phyloP scores from a whole-genome alignment of 1,140 invertebrate genomes.

The Drosophila ambigua region DNA sequence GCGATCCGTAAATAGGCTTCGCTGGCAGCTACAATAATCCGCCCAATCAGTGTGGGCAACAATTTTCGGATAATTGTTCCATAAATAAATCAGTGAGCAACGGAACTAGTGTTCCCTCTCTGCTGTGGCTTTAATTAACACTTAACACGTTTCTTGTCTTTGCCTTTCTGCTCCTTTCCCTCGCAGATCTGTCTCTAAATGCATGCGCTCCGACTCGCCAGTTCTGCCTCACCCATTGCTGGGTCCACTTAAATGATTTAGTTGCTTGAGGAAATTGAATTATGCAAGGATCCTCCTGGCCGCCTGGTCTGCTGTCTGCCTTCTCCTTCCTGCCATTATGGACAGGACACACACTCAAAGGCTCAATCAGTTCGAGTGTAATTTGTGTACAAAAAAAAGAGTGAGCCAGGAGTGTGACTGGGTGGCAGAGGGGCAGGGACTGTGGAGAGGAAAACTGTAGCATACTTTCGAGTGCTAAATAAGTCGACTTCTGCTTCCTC shows the following conservation, averaged over 20 bases:
- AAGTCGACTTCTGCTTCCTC: slow-evolving; percentile 41
- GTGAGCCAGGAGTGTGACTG: too few relatives aligned
- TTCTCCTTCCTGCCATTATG: slow-evolving; percentile 6
- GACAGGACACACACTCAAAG: slow-evolving; percentile 30
- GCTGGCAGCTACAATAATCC: too few relatives aligned
- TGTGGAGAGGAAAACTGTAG: slow-evolving; percentile 31
- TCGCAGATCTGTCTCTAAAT: too few relatives aligned
- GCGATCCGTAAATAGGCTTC: too few relatives aligned
- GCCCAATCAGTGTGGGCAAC: too few relatives aligned
- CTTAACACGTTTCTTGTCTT: too few relatives aligned
- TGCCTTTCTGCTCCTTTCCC: too few relatives aligned
- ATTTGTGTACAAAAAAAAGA: slow-evolving; percentile 53
- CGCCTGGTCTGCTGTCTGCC: neutral
- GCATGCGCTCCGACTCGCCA: too few relatives aligned
- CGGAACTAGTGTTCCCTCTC: too few relatives aligned
- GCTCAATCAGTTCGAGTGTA: slow-evolving; percentile 74
- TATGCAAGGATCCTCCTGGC: slow-evolving; percentile 34
- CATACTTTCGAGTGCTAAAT: slow-evolving; percentile 70
- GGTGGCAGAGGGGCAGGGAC: slow-evolving; percentile 8
- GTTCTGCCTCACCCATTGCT: too few relatives aligned
- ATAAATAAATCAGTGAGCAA: neutral
- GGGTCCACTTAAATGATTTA: slow-evolving; percentile 25
- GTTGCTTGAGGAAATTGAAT: slow-evolving; percentile 48
- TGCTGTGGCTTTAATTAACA: too few relatives aligned
- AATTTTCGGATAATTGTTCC: too few relatives aligned